phyloP scores from a whole-genome alignment of 2,888 invertebrate genomes.

The Eilema caniola region DNA sequence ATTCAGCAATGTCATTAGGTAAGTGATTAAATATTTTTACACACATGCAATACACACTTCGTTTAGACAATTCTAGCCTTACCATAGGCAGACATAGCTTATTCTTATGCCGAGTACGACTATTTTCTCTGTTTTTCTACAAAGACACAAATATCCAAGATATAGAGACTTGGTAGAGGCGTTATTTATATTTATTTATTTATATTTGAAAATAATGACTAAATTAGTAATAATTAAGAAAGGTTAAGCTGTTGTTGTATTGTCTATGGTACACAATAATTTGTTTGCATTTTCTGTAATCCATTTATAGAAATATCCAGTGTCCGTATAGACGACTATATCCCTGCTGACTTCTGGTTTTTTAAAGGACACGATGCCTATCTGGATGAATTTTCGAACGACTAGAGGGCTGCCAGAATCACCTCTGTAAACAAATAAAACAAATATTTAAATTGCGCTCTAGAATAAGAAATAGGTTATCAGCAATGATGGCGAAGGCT shows the following conservation, averaged over 20 bases:
- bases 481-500: no score
- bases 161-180: no score
- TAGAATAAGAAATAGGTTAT: no score
- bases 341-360: slow-evolving; percentile 5
- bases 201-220: not conserved
- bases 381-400: slow-evolving; percentile 24
- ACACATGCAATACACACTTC: no score
- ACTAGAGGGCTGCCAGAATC: slow-evolving; percentile 21
- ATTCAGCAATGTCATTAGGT: no score
- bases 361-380: slow-evolving; percentile 19
- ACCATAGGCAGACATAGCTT: no score
- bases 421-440: slow-evolving; percentile 14
- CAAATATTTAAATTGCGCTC: not conserved
- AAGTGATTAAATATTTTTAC: no score
- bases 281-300: not conserved
- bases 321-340: slow-evolving; percentile 17
- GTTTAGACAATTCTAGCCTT: no score
- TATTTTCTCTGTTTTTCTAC: no score
- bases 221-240: not conserved
- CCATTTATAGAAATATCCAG: slow-evolving; percentile 15
- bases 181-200: no score
- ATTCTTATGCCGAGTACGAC: no score
- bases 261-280: not conserved
- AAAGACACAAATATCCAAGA: no score
- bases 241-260: not conserved